Evolutionary conservation across 2,797 vertebrate genomes (phyloP).

Genomic region (Lemur catta): DNA sequence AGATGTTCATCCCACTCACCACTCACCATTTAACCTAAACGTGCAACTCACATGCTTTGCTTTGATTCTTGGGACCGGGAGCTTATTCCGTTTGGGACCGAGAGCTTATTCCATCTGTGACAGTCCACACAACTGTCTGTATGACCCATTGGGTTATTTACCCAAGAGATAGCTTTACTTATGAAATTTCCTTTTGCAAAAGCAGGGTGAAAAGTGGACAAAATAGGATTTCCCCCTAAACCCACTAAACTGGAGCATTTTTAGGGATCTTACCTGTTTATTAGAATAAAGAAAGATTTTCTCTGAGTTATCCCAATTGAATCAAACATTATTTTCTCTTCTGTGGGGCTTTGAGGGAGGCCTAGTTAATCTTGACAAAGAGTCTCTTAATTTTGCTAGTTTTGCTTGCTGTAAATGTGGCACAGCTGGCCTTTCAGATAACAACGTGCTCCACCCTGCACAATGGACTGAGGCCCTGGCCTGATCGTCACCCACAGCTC

Average conservation of each 20-base stretch:
- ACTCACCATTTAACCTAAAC: background rate
- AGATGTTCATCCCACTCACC: background rate
- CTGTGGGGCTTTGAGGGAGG: background rate
- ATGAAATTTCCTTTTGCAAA: background rate
- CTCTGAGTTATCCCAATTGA: background rate
- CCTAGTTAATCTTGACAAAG: slow-evolving; percentile 52
- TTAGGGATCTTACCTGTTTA: background rate
- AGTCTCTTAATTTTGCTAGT: slow-evolving; percentile 59
- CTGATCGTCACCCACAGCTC: slow-evolving; percentile 64
- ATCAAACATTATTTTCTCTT: background rate
- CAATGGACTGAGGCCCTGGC: slow-evolving; percentile 40
- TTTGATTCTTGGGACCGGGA: background rate
- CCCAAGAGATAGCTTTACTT: background rate
- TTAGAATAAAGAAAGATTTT: background rate
- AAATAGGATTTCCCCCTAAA: background rate
- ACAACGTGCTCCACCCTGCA: slow-evolving; percentile 61
- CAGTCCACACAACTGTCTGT: background rate
- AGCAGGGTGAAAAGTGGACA: background rate
- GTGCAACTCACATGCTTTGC: background rate
- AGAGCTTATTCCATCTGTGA: background rate
- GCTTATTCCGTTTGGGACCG: background rate
- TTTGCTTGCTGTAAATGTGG: slow-evolving; percentile 79
- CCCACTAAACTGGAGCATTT: background rate
- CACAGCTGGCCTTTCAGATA: slow-evolving; percentile 58
- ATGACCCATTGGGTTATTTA: background rate